Base-by-base conservation (phyloP, 2,797 vertebrate species). In the Pangasius djambal region DNA sequence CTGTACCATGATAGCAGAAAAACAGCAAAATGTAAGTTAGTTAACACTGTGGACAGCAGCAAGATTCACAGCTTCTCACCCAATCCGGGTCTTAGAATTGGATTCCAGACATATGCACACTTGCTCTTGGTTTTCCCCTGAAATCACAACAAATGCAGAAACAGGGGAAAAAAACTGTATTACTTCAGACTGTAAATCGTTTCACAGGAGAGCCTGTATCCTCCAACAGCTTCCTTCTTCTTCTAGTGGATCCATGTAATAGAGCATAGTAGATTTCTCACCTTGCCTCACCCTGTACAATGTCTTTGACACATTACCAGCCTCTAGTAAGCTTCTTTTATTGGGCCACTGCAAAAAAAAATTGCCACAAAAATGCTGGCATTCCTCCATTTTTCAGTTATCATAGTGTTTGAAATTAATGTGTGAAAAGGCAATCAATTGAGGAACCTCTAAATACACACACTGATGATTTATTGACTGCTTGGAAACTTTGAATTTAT, bases 291-390 rank as follows among this genome's bases (percentile, higher is more conserved):
- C 20, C 13, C 50, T 34, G 22, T 59, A 37, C 65, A 69, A 75
- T 63, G 22, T 63, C 75, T 31, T 48, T 48, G 16, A 59, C 52
- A 86, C 63, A 28, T 86, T 83, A 82, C 55, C 25, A 40, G 52
- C 9, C 52, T 48, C 57, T 89, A 82, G 74, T 65, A 86, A 81
- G 83, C 84, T 48, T 78, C 65, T 72, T 37, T 72, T 22, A 86
- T 63, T 86, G 55, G 63, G 28, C 74, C 52, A 25, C 34, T 57
- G 61, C n/a, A 44, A 59, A 31, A 22, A 79, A 34, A 81, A 25
- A 31, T 44, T 18, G 0, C 4, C 74, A 57, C 9, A 50, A 55
- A 69, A 69, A 67, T n/a, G 20, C 67, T 34, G 52, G n/a, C 37
- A n/a, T 34, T 31, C 18, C 74, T 44, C 1, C 37, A 25, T 50